phyloP scores from a whole-genome alignment of 2,888 invertebrate genomes.

The Zootermopsis nevadensis region DNA sequence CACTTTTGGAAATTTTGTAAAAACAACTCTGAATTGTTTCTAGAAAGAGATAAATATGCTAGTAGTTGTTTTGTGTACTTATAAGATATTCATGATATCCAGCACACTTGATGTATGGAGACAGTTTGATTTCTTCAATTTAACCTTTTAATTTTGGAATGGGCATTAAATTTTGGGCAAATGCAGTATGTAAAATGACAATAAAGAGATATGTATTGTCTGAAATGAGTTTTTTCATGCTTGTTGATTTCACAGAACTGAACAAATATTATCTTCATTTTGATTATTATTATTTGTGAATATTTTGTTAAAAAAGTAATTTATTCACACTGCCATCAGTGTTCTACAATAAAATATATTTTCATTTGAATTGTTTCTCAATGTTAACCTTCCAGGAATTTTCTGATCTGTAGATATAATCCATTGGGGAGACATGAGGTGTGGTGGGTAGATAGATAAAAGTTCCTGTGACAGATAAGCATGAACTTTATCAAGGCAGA shows the following conservation, averaged over 20 bases:
- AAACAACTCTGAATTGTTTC: no score
- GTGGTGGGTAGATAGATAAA: background rate
- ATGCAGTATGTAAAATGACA: background rate
- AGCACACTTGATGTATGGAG: no score
- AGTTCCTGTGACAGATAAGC: background rate
- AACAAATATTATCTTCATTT: background rate
- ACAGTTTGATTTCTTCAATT: no score
- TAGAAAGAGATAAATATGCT: no score
- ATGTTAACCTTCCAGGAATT: background rate
- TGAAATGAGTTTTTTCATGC: background rate
- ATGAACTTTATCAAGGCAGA: background rate
- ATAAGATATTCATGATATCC: no score
- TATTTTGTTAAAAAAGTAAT: conserved; percentile 18
- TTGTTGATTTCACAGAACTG: background rate
- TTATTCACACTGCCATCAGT: conserved; percentile 20
- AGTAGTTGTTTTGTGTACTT: no score
- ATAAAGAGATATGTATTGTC: background rate
- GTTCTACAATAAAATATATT: background rate
- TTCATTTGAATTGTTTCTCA: background rate
- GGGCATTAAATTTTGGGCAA: no score
- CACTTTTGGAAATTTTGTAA: no score
- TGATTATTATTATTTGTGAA: background rate
- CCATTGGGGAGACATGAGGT: background rate
- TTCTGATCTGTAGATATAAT: background rate
- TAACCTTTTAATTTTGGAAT: no score